phyloP scores from a whole-genome alignment of 2,797 vertebrate genomes.

The Tokudaia tokunoshimensis region DNA sequence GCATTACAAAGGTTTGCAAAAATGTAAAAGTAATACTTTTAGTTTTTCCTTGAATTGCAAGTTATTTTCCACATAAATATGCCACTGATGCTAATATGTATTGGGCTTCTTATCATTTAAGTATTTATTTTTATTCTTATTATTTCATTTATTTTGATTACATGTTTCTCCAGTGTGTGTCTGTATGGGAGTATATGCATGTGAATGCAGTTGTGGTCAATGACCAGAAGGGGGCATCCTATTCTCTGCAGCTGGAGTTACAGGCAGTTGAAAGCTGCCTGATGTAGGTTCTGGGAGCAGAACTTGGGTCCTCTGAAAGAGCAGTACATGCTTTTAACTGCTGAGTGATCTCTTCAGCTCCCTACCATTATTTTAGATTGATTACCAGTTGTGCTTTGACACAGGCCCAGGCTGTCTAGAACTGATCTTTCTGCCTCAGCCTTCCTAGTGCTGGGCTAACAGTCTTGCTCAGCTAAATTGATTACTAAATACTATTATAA shows the following conservation, averaged over 20 bases:
- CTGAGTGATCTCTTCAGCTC: background rate
- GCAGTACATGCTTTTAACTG: background rate
- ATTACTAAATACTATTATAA: constrained; percentile 54
- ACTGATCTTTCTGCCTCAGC: background rate
- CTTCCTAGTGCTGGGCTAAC: background rate
- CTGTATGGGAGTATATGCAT: background rate
- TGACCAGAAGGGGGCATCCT: background rate
- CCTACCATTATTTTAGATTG: background rate
- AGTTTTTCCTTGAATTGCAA: constrained; percentile 32
- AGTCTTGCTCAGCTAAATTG: no score
- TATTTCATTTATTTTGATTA: background rate
- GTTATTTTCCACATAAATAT: constrained; percentile 35
- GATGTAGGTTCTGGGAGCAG: background rate
- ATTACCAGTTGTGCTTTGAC: background rate
- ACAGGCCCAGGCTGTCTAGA: background rate
- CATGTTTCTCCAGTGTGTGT: background rate
- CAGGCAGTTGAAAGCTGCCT: no score
- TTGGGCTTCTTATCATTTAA: background rate
- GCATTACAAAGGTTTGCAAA: constrained; percentile 12
- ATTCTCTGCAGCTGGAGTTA: background rate
- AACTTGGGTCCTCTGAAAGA: background rate
- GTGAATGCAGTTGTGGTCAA: no score
- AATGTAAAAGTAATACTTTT: background rate
- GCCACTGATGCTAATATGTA: background rate
- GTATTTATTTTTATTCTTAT: background rate